Conservation (phyloP, 2,888 invertebrate species). For the Linnaemya vulpina region DNA sequence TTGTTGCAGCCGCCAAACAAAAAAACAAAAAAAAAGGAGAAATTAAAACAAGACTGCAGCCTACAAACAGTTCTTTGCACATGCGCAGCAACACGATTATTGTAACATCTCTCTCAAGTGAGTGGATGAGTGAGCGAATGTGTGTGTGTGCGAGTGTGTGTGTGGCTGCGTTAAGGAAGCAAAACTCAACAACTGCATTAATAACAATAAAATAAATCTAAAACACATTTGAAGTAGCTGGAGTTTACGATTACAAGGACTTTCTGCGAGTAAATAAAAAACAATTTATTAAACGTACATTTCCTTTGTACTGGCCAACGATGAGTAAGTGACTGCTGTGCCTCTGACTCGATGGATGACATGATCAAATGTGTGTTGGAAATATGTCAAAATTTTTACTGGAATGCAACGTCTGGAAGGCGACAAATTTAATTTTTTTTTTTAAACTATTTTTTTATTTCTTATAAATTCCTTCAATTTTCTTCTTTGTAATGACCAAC, state of each 20-base stretch:
- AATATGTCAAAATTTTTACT: no score
- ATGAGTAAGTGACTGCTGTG: conserved; percentile 26
- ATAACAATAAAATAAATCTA: conserved; percentile 40
- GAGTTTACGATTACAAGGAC: conserved; percentile 67
- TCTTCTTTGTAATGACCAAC: conserved; percentile 47
- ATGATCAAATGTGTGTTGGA: no score
- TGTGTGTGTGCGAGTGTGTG: conserved; percentile 1
- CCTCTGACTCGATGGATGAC: neutral
- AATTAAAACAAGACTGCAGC: neutral
- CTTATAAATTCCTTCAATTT: neutral
- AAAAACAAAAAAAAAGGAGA: conserved; percentile 13
- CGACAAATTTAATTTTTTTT: conserved; percentile 16
- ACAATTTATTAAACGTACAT: neutral
- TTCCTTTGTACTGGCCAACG: neutral
- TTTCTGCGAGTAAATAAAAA: no score
- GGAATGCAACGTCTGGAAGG: conserved; percentile 20
- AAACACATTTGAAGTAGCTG: conserved; percentile 61
- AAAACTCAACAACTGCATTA: conserved; percentile 18
- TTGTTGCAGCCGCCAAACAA: conserved; percentile 68
- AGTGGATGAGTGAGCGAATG: no score
- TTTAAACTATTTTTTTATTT: neutral
- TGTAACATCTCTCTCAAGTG: neutral
- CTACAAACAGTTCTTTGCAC: conserved; percentile 29
- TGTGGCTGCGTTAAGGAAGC: conserved; percentile 7
- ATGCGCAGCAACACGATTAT: conserved; percentile 40